These are phyloP conservation scores for Pseudoips prasinana DNA, from an alignment of 2,888 invertebrate species.

Conservation along the genomic window DNA sequence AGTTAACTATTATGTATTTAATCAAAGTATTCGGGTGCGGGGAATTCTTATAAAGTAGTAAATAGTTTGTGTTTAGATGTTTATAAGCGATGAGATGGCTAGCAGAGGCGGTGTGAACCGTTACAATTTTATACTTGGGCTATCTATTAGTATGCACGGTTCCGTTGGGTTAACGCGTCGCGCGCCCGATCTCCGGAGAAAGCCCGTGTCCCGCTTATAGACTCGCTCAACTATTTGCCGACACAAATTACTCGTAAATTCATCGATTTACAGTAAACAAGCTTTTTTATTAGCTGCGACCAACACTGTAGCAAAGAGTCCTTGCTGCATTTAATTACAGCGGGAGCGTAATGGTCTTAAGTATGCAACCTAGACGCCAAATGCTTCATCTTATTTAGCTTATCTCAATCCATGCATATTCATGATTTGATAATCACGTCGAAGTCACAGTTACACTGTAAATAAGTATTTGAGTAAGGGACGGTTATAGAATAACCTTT, in stretches of 20 bases:
- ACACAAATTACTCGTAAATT: conserved; percentile 64
- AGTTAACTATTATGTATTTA: conserved; percentile 64
- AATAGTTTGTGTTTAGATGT: conserved; percentile 63
- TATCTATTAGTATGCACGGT: conserved; percentile 70
- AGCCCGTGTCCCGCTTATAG: conserved; percentile 65
- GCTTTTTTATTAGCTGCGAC: conserved; percentile 49
- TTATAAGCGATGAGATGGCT: conserved; percentile 51
- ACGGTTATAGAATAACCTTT: conserved; percentile 39
- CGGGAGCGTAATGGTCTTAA: conserved; percentile 48
- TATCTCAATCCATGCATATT: conserved; percentile 53
- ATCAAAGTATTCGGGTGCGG: conserved; percentile 44
- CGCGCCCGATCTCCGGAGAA: conserved; percentile 62
- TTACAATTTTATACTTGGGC: conserved; percentile 71
- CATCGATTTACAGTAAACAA: conserved; percentile 56
- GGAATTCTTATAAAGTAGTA: conserved; percentile 71
- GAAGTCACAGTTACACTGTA: conserved; percentile 44
- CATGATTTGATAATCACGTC: conserved; percentile 53
- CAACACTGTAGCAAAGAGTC: conserved; percentile 50
- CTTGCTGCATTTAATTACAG: conserved; percentile 55
- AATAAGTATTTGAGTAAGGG: conserved; percentile 37
- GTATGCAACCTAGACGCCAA: conserved; percentile 36
- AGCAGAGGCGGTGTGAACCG: conserved; percentile 65
- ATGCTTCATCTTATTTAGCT: conserved; percentile 55
- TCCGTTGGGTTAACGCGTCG: conserved; percentile 61
- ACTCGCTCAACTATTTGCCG: conserved; percentile 51